These are phyloP conservation scores for Fragum fragum DNA, from an alignment of 2,888 invertebrate species.

Conservation along the genomic window DNA sequence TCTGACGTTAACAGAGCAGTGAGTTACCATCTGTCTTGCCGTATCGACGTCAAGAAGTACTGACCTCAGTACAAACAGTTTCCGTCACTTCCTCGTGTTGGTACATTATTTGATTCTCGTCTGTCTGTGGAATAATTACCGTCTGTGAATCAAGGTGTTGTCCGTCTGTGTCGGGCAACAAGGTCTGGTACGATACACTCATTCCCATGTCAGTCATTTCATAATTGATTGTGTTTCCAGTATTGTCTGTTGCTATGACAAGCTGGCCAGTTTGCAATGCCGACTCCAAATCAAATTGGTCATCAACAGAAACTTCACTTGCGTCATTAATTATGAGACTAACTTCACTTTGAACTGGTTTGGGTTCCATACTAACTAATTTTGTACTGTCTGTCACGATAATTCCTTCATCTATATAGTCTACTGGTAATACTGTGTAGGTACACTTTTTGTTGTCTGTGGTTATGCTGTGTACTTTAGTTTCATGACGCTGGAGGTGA, in stretches of 20 bases:
- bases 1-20: too few relatives aligned
- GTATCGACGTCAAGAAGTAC: not conserved
- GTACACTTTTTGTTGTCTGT: not conserved
- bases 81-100: slow-evolving; percentile 41
- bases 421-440: slow-evolving; percentile 3
- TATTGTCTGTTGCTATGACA: slow-evolving; percentile 77
- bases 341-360: slow-evolving; percentile 47
- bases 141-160: slow-evolving; percentile 56
- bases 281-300: slow-evolving; percentile 68
- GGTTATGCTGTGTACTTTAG: slow-evolving; percentile 74
- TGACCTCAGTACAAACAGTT: slow-evolving; percentile 25
- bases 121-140: slow-evolving; percentile 62
- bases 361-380: not conserved
- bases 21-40: too few relatives aligned
- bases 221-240: slow-evolving; percentile 74
- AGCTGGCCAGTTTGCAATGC: slow-evolving; percentile 74
- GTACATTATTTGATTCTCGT: slow-evolving; percentile 36
- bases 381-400: slow-evolving; percentile 5
- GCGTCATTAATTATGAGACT: slow-evolving; percentile 66
- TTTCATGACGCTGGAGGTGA: slow-evolving; percentile 83
- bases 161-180: slow-evolving; percentile 62
- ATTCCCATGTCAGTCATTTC: slow-evolving; percentile 78
- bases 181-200: slow-evolving; percentile 72
- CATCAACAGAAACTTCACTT: slow-evolving; percentile 32
- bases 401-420: slow-evolving; percentile 12